Base-by-base conservation (phyloP, 1,140 invertebrate genomes). In the Tribolium madens region DNA sequence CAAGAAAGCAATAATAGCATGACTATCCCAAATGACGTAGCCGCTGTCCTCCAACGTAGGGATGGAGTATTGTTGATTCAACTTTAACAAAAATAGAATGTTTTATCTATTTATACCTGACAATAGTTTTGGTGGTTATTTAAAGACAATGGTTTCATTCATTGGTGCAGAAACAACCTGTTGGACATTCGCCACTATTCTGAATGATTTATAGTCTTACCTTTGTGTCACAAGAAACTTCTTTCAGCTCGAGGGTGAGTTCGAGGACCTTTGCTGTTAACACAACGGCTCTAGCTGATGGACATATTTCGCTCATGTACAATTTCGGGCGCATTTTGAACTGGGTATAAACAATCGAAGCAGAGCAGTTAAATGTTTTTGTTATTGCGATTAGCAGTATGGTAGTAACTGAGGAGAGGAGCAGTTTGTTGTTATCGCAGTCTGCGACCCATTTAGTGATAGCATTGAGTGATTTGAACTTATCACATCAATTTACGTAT, bases 61-160 rank as follows among this genome's bases (percentile, higher is more conserved):
- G 76, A 93, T 87, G 0, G 90, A 90, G 76, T 92, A 91, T 81
- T 92, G 90, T n/a, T 91, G 90, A 86, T 92, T 93, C 72, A 89
- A 85, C 87, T 86, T 76, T 6, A 80, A 82, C 48, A 18, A 42
- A 48, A 71, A 71, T 71, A 71, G 47, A 7, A 7, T 17, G 3
- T 47, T 71, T 31, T 46, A 14, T 12, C 36, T 42, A 42, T 42
- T 42, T 42, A 10, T 3, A 42, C 18, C 0, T 9, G 26, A 50
- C 50, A 50, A 72, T 52, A 50, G 46, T 21, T 60, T 15, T 53
- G 13, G 42, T 14, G 69, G 14, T 52, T 72, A 72, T 72, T 72
- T 72, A 72, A 50, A 72, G 70, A 33, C 70, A 72, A 48, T 72
- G 26, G 26, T 5, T 72, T 52, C 70, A 72, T 72, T 72, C 70